These are phyloP conservation scores for Autographa gamma DNA, from an alignment of 2,888 invertebrate species.

Conservation along the genomic window DNA sequence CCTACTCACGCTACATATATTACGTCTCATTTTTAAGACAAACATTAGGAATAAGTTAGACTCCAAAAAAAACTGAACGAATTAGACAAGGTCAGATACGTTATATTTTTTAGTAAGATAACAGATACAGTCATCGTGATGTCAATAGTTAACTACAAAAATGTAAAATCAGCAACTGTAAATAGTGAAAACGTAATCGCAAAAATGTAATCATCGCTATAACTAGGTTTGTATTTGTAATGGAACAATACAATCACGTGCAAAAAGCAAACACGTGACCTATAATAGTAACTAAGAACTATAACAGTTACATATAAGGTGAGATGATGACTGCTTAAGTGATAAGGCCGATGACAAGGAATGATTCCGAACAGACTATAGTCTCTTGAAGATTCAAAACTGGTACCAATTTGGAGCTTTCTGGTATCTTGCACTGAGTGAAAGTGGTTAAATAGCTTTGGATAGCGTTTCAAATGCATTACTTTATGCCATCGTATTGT, in stretches of 20 bases:
- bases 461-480: conserved; percentile 52
- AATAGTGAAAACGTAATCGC: conserved; percentile 21
- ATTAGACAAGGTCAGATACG: background rate
- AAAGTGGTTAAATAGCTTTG: conserved; percentile 35
- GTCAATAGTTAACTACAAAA: conserved; percentile 7
- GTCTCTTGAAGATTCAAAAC: conserved; percentile 13
- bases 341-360: conserved; percentile 7
- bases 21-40: conserved; percentile 12
- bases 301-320: conserved; percentile 52
- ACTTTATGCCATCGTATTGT: conserved; percentile 42
- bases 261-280: conserved; percentile 58
- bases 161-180: conserved; percentile 28
- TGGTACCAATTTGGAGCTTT: background rate
- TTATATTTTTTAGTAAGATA: no score
- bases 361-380: conserved; percentile 16
- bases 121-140: background rate
- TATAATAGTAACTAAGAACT: conserved; percentile 62
- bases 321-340: conserved; percentile 8
- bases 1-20: conserved; percentile 42
- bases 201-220: conserved; percentile 22
- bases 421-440: conserved; percentile 21
- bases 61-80: background rate
- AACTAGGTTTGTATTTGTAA: conserved; percentile 26
- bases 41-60: conserved; percentile 11
- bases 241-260: conserved; percentile 53